phyloP scores from a whole-genome alignment of 2,888 invertebrate genomes.

The Herminia tarsipennalis region DNA sequence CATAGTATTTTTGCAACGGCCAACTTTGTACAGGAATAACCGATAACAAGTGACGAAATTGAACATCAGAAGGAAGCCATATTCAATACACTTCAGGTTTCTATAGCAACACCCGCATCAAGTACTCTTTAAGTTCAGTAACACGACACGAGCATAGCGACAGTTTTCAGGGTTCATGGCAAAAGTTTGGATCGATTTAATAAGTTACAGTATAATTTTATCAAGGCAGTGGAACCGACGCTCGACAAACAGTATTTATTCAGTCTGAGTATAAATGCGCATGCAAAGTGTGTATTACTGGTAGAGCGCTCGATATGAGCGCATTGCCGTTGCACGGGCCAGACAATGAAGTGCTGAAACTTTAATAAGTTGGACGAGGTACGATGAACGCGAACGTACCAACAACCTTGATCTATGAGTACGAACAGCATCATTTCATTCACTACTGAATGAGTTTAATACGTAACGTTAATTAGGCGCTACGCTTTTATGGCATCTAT shows the following conservation, averaged over 20 bases:
- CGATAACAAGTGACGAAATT: constrained; percentile 13
- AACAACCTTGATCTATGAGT: constrained; percentile 42
- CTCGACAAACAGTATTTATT: constrained; percentile 41
- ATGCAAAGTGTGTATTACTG: constrained; percentile 57
- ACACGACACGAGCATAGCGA: constrained; percentile 10
- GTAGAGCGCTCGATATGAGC: constrained; percentile 56
- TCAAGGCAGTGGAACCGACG: constrained; percentile 19
- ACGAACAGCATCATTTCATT: constrained; percentile 17
- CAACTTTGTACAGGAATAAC: constrained; percentile 20
- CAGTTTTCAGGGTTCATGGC: constrained; percentile 14
- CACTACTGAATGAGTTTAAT: constrained; percentile 2
- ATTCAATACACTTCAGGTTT: constrained; percentile 8
- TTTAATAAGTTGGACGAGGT: constrained; percentile 62
- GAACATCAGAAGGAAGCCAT: constrained; percentile 3
- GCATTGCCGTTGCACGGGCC: constrained; percentile 43
- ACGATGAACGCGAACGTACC: constrained; percentile 28
- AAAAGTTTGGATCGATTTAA: constrained; percentile 31
- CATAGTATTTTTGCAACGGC: constrained; percentile 29
- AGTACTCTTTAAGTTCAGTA: constrained; percentile 6
- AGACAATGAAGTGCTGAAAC: constrained; percentile 67
- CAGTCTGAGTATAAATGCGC: constrained; percentile 45
- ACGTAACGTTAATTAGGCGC: background rate
- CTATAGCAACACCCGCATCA: constrained; percentile 18
- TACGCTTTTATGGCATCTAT: background rate
- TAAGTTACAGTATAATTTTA: constrained; percentile 30